Evolutionary conservation across 2,888 invertebrate species (phyloP), one percentile per base, ranked within the genome.

Genomic region (Xanthostigma xanthostigma): DNA sequence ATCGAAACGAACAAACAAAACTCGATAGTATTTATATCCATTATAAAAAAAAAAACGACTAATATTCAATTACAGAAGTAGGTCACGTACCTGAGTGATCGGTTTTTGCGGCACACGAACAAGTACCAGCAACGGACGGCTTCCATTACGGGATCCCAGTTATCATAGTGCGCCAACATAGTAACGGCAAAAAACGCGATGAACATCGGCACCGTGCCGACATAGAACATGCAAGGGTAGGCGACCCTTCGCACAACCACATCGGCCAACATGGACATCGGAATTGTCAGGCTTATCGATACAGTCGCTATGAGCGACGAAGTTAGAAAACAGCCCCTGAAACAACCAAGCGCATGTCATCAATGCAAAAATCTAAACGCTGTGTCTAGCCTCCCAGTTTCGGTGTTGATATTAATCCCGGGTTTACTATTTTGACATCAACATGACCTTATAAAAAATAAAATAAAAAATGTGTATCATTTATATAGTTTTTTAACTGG

Each of bases 261-360:
- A 68, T 94, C 93, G 56, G 86, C 88, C 56, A 87, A 69, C 78
- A 92, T 86, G 36, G 91, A 83, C 69, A 96, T 75, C 48, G 96
- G 96, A 64, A 91, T 84, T 53, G 85, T 86, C 57, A 95, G 71
- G 55, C 87, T 86, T 54, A 94, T 77, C 49, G 91, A 79, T 58
- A 92, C 67, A 2, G 91, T 92, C 33, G 91, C 95, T 57, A 91
- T 84, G 44, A 90, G 73, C 1, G 91, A 84, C 11, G 94, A 94
- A 13, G 96, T 96, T 57, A 96, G 71, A 58, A 94, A 92, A 59
- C 91, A 87, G 45, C 93, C 96, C 90, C 93, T 93, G 68, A 2
- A 68, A 68, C 48, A 54, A 42, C 49, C 49, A 46, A 43, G 36
- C 38, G 48, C 14, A 37, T 45, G 6, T 40, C 12, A 47, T 41